Evolutionary conservation across 2,888 invertebrate species (phyloP), one percentile per base, ranked within the genome.

Genomic region (Lithophane ornitopus): DNA sequence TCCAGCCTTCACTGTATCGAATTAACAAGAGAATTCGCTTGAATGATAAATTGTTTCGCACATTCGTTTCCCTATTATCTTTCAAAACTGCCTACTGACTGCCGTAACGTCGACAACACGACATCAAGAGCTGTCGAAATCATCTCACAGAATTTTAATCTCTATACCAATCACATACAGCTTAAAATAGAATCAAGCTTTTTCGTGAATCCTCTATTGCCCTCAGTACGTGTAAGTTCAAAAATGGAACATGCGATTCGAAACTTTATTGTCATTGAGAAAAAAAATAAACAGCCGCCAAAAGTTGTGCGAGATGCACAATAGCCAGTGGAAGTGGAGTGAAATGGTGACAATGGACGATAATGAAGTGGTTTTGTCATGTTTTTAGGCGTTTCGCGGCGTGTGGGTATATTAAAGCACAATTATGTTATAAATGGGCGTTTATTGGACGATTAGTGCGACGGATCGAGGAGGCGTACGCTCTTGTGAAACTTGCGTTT

Each of bases 381-480:
- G 91, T 95, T 93, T 88, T 89, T 87, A 80, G 87, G 72, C 90
- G 91, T 91, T 90, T 88, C 90, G 87, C 90, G 87, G 90, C 89
- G 90, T 91, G 94, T 94, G 93, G 93, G 93, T 93, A 92, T 94
- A 95, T 96, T 95, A 95, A 93, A 93, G 91, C 85, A 92, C 95
- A 94, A 96, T 95, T 96, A 96, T 91, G 93, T 91, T 92, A 92
- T 94, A 94, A 94, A 95, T 93, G 92, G 93, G 88, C 93, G 93
- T 92, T 95, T 95, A 95, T 94, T 91, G 93, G 90, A 90, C 95
- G 93, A 95, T 96, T 95, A 95, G 93, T 88, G 89, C 81, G 87
- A 88, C 86, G 81, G 89, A 84, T 87, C 81, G 81, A 81, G 80
- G 80, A 88, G 87, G 85, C 85, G 85, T 81, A 46, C 14, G 81